Evolutionary conservation across 1,140 invertebrate species (phyloP).

Genomic region (Drosophila auraria): DNA sequence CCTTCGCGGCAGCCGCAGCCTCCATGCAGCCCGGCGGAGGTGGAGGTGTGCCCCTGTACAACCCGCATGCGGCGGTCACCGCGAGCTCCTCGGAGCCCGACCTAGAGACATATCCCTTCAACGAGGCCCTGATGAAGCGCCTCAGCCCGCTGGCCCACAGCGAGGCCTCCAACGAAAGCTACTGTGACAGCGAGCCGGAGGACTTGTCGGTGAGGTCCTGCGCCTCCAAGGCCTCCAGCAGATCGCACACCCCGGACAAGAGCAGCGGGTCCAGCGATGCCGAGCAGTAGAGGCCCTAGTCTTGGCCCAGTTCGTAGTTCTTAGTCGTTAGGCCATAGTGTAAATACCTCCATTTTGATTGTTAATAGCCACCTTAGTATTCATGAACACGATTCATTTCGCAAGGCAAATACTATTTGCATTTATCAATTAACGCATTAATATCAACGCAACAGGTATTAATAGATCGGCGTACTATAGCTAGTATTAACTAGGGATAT

Average conservation of each 20-base stretch:
- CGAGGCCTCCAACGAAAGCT: constrained; percentile 76
- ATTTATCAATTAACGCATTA: constrained; percentile 53
- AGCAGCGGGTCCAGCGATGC: constrained; percentile 65
- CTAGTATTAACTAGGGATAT: constrained; percentile 64
- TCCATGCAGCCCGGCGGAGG: constrained; percentile 59
- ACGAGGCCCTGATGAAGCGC: constrained; percentile 84
- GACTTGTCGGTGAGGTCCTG: constrained; percentile 80
- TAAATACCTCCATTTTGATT: constrained; percentile 49
- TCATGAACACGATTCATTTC: constrained; percentile 37
- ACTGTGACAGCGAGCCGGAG: constrained; percentile 79
- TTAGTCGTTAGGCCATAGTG: constrained; percentile 57
- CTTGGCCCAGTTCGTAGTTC: constrained; percentile 13
- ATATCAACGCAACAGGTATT: constrained; percentile 55
- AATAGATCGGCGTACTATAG: constrained; percentile 54
- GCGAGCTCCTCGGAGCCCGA: constrained; percentile 28
- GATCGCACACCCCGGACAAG: constrained; percentile 74
- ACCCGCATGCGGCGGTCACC: constrained; percentile 15
- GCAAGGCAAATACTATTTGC: constrained; percentile 47
- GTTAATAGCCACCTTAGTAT: constrained; percentile 42
- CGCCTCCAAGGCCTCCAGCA: constrained; percentile 74
- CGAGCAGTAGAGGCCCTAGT: constrained; percentile 60
- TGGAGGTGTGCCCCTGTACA: constrained; percentile 15
- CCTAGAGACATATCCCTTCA: constrained; percentile 86
- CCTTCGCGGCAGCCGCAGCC: constrained; percentile 72
- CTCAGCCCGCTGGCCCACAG: constrained; percentile 76